Evolutionary conservation across 2,888 invertebrate species (phyloP).

Genomic region (Napeogenes inachia): DNA sequence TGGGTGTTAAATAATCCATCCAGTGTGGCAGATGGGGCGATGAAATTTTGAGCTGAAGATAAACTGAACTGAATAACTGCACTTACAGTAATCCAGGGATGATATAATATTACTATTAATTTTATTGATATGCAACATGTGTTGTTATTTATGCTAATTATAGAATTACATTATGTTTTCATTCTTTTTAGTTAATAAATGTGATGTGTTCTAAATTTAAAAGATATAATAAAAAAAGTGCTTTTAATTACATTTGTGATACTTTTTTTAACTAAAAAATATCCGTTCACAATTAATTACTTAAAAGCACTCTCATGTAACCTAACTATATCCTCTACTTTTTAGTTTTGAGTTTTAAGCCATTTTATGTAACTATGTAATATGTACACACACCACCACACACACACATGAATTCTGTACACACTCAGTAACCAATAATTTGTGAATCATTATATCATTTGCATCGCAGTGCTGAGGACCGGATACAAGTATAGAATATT

Average conservation of each 20-base stretch:
- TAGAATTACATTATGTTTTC: neutral
- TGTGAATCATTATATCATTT: neutral
- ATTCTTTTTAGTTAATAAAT: neutral
- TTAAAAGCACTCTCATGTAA: no score
- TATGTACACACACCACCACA: neutral
- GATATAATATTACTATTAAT: conserved; percentile 15
- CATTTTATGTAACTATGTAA: neutral
- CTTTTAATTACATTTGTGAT: no score
- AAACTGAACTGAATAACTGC: conserved; percentile 10
- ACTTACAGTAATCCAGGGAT: conserved; percentile 17
- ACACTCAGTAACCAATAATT: neutral
- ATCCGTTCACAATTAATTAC: no score
- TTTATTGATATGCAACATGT: conserved; percentile 5
- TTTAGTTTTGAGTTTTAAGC: neutral
- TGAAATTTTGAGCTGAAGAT: conserved; percentile 6
- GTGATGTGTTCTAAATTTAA: neutral
- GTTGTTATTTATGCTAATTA: neutral
- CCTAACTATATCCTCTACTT: no score
- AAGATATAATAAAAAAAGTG: no score
- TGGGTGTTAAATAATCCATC: conserved; percentile 10
- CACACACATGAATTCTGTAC: neutral
- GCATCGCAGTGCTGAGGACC: conserved; percentile 16
- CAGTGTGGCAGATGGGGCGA: conserved; percentile 3
- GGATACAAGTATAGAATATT: conserved; percentile 23
- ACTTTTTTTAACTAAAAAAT: no score